phyloP scores from a whole-genome alignment of 2,888 invertebrate species.

The Melanostoma mellinum region DNA sequence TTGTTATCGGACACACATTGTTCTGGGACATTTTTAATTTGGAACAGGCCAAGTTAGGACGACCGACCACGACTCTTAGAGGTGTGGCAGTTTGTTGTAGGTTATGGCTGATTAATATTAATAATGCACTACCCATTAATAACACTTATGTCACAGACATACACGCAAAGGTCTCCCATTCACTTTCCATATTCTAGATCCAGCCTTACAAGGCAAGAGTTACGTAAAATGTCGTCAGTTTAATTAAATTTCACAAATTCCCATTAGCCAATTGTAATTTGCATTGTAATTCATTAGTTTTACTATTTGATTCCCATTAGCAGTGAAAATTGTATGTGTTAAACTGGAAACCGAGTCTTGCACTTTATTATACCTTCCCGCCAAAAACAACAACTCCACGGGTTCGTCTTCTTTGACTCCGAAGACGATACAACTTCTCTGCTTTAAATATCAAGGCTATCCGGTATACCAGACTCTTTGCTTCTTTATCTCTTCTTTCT shows the following conservation, averaged over 20 bases:
- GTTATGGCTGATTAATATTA: conserved; percentile 42
- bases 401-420: conserved; percentile 23
- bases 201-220: background rate
- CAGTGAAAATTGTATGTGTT: conserved; percentile 38
- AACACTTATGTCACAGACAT: conserved; percentile 17
- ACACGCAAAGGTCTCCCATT: conserved; percentile 32
- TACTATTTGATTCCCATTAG: conserved; percentile 57
- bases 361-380: conserved; percentile 26
- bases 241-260: conserved; percentile 23
- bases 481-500: conserved; percentile 22
- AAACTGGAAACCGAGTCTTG: conserved; percentile 34
- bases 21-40: conserved; percentile 6
- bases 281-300: conserved; percentile 44
- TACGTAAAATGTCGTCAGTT: conserved; percentile 45
- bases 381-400: background rate
- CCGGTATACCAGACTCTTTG: conserved; percentile 31
- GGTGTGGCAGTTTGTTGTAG: conserved; percentile 44
- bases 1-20: conserved; percentile 21
- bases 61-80: conserved; percentile 21
- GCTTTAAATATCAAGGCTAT: conserved; percentile 70
- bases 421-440: conserved; percentile 42
- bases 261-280: conserved; percentile 31
- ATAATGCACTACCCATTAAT: conserved; percentile 24
- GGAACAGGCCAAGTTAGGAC: conserved; percentile 13
- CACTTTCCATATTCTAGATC: conserved; percentile 46